Percentiles rank a stretch among this genome's conserved stretches.
These are phyloP conservation scores for Holacanthus passer DNA, from an alignment of 2,113 vertebrate genomes.

Conservation along the genomic window DNA sequence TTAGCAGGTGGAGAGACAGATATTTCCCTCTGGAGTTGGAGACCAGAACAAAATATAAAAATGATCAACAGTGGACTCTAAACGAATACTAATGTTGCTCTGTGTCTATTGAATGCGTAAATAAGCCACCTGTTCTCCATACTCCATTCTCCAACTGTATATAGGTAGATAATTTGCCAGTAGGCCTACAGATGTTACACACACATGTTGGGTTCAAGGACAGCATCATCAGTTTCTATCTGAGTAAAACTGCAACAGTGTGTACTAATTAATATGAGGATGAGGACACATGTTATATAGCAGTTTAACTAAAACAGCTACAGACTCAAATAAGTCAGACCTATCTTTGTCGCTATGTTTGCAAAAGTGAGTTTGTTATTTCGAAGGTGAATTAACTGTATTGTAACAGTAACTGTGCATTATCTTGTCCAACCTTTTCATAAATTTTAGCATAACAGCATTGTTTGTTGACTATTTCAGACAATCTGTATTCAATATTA, in stretches of 20 bases:
- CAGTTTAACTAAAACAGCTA: background rate
- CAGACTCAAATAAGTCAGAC: background rate
- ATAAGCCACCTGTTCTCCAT: background rate
- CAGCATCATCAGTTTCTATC: background rate
- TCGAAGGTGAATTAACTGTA: background rate
- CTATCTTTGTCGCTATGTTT: no score
- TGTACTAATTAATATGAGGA: background rate
- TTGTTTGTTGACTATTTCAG: background rate
- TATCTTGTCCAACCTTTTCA: background rate
- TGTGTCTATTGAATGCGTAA: background rate
- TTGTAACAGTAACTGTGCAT: background rate
- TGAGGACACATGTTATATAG: background rate
- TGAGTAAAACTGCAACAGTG: background rate
- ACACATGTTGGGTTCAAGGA: background rate
- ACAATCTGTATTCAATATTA: background rate
- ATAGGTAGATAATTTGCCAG: background rate
- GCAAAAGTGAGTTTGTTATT: no score
- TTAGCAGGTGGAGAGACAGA: background rate
- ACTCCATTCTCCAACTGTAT: background rate
- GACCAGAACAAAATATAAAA: background rate
- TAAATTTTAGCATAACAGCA: background rate
- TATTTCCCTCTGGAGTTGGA: no score
- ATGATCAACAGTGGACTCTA: background rate
- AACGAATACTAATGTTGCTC: background rate
- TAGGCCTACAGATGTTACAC: background rate